Percentiles rank a stretch among this genome's conserved stretches.
Conservation (phyloP, 1,140 invertebrate genomes). For the Sinella curviseta region DNA sequence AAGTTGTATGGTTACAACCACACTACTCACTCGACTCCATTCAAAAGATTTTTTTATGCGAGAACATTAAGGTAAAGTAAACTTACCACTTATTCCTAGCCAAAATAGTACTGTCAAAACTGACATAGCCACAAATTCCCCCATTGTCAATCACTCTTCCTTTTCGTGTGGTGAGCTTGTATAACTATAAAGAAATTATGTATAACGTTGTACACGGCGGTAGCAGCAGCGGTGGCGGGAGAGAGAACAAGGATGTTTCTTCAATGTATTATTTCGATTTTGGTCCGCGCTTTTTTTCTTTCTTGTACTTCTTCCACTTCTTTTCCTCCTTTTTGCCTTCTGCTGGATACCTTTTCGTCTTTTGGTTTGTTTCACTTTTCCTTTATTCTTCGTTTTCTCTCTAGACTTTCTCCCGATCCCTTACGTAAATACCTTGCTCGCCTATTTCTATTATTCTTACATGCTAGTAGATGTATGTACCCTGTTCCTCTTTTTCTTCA, state of each 20-base stretch:
- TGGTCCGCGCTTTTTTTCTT: conserved; percentile 14
- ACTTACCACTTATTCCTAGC: conserved; percentile 43
- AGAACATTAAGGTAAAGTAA: conserved; percentile 18
- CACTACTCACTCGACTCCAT: background rate
- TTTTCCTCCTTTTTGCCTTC: background rate
- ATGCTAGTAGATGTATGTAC: too few relatives aligned
- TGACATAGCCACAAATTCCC: conserved; percentile 42
- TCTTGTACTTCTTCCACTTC: background rate
- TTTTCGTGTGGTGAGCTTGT: background rate
- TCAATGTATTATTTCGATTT: background rate
- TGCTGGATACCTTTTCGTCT: background rate
- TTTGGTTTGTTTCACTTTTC: background rate
- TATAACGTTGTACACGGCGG: background rate
- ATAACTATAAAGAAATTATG: background rate
- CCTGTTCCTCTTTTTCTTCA: too few relatives aligned
- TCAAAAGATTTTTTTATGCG: background rate
- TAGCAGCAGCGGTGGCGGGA: background rate
- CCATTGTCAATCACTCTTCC: conserved; percentile 36
- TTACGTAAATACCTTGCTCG: background rate
- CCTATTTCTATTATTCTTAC: too few relatives aligned
- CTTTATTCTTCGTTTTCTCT: background rate
- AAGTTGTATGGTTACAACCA: background rate
- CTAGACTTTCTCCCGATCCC: too few relatives aligned
- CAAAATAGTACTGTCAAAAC: conserved; percentile 40
- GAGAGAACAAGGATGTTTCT: background rate